Base-by-base conservation (phyloP, 1,140 invertebrate species). In the Lepidurus couesii region DNA sequence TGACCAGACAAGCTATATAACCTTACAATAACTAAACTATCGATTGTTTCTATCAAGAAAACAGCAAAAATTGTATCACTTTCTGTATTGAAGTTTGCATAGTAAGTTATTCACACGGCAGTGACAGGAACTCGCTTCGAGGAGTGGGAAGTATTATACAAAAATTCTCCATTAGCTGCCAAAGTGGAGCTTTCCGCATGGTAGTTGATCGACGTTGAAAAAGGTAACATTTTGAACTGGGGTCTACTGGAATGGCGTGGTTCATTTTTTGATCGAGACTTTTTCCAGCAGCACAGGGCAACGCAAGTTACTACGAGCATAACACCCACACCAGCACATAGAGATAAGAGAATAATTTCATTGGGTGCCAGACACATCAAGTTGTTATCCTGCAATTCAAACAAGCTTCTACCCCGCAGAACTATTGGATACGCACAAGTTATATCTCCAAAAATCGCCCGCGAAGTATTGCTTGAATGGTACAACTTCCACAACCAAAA, bases 401-500 rank as follows among this genome's bases (percentile, higher is more conserved):
- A 79, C 13, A 79, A 75, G 43, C 75, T 45, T 44, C 78, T 74
- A 26, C 44, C 78, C 16, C 45, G 44, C 24, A 79, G 13, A 11
- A 45, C 42, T 26, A 75, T 75, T 16, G 78, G 78, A 13, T 34
- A 74, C 42, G 74, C 42, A 42, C 78, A 79, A 7, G 75, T 21
- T 24, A 79, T 79, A 45, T 79, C 78, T 11, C 75, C 75, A 42
- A 75, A 74, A n/a, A 45, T 43, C 10, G 42, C 21, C 10, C 34
- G 43, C n/a, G 43, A 47, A n/a, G 42, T 77, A 26, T 44, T 45
- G 47, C 42, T 45, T 16, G 45, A 44, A 9, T 79, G 74, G 34
- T 79, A 47, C 34, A 94, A 86, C 81, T 91, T 90, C 92, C 92
- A 94, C 4, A 96, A 85, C 93, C 93, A 96, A 73, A 92, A 87